Evolutionary conservation across 2,113 vertebrate genomes (phyloP).

Genomic region (Gavialis gangeticus): DNA sequence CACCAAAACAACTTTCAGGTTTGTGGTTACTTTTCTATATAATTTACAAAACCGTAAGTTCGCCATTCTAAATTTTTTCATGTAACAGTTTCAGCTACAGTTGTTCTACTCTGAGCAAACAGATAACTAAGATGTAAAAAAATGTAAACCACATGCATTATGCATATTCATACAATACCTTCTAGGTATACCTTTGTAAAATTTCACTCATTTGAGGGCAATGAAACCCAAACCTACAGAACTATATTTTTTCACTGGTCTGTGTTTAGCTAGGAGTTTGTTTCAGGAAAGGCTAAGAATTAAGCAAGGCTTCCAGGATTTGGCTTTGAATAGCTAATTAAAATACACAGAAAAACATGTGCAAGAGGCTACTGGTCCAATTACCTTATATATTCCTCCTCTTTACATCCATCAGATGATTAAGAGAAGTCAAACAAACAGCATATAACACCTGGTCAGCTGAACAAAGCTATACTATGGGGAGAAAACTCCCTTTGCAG

Average conservation of each 20-base stretch:
- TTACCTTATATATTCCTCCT: background rate
- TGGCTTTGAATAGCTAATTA: background rate
- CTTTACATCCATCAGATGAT: background rate
- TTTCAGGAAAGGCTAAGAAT: background rate
- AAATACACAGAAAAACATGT: background rate
- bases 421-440: background rate
- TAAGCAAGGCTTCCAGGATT: conserved; percentile 9
- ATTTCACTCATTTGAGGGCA: background rate
- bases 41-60: too few species aligned
- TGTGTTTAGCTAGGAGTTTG: too few species aligned
- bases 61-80: background rate
- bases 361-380: background rate
- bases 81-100: background rate
- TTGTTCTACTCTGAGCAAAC: background rate
- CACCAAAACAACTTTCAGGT: background rate
- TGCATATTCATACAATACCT: background rate
- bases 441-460: background rate
- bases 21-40: background rate
- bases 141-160: background rate
- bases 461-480: background rate
- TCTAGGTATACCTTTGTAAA: background rate
- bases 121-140: background rate
- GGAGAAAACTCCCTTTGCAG: background rate
- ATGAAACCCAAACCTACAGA: background rate
- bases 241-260: background rate